Evolutionary conservation across 1,140 invertebrate species (phyloP).

Genomic region (Drosophila truncata): DNA sequence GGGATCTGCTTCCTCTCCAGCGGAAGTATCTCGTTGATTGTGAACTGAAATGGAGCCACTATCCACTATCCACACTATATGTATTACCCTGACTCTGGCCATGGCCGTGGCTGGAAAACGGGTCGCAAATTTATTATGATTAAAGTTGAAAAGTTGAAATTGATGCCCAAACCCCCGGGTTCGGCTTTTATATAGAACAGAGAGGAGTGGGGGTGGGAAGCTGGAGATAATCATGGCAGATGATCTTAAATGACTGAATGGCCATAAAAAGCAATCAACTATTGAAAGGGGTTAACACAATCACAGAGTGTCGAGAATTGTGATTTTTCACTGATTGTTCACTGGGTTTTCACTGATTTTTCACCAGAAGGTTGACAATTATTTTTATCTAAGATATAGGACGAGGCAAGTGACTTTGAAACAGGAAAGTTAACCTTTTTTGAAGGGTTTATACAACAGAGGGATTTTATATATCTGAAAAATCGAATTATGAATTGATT

Average conservation of each 20-base stretch:
- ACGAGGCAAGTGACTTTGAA: no score
- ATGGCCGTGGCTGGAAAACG: slow-evolving; percentile 37
- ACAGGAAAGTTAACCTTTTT: no score
- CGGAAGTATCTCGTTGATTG: slow-evolving; percentile 79
- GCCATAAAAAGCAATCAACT: slow-evolving; percentile 34
- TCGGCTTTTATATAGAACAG: neutral
- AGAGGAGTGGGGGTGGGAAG: slow-evolving; percentile 29
- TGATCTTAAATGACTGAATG: slow-evolving; percentile 46
- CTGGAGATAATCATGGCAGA: slow-evolving; percentile 37
- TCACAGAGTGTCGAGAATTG: neutral
- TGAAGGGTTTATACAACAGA: no score
- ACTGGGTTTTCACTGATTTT: no score
- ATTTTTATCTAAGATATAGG: no score
- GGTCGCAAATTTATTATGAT: slow-evolving; percentile 78
- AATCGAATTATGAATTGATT: no score
- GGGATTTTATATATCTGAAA: no score
- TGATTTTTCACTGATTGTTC: no score
- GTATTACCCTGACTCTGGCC: slow-evolving; percentile 8
- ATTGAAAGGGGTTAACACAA: slow-evolving; percentile 35
- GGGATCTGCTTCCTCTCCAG: slow-evolving; percentile 26
- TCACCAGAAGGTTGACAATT: no score
- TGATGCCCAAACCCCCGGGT: slow-evolving; percentile 54
- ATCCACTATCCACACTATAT: neutral
- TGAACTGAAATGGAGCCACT: slow-evolving; percentile 68
- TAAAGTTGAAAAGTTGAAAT: slow-evolving; percentile 81